phyloP scores from a whole-genome alignment of 2,797 vertebrate genomes.

The Lacerta viridis region DNA sequence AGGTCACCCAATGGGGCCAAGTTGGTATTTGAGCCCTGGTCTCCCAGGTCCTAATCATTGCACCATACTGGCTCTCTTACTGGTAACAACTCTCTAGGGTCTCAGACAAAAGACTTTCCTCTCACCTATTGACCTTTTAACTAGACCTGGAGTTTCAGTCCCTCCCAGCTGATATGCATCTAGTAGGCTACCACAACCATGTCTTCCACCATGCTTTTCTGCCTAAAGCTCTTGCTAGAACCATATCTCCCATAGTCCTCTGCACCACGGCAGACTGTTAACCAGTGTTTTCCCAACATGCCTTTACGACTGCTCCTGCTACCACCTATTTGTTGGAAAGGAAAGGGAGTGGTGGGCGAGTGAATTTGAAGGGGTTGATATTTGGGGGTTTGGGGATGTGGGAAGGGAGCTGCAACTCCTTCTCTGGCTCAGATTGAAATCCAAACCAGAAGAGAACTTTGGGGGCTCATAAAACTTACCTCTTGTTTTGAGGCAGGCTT shows the following conservation, averaged over 20 bases:
- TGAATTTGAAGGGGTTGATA: too few species aligned
- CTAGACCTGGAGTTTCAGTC: not conserved
- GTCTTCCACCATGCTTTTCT: too few species aligned
- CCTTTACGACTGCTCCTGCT: not conserved
- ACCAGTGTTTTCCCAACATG: not conserved
- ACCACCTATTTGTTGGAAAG: not conserved
- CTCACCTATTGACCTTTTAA: not conserved
- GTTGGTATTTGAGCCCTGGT: too few species aligned
- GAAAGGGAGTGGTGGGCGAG: not conserved
- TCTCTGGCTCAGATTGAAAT: constrained; percentile 13
- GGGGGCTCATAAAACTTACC: not conserved
- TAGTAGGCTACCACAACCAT: too few species aligned
- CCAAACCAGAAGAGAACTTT: not conserved
- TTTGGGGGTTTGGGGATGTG: too few species aligned
- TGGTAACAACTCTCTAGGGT: not conserved
- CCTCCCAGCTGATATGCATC: not conserved
- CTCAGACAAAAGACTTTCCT: not conserved
- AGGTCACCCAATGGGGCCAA: too few species aligned
- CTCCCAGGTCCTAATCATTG: too few species aligned
- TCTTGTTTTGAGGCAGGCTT: not conserved
- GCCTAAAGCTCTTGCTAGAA: not conserved
- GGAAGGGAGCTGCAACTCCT: not conserved
- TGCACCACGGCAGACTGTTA: not conserved
- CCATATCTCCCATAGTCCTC: not conserved
- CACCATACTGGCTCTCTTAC: not conserved